Conservation (phyloP, 2,797 vertebrate genomes). For the Hipposideros larvatus region DNA sequence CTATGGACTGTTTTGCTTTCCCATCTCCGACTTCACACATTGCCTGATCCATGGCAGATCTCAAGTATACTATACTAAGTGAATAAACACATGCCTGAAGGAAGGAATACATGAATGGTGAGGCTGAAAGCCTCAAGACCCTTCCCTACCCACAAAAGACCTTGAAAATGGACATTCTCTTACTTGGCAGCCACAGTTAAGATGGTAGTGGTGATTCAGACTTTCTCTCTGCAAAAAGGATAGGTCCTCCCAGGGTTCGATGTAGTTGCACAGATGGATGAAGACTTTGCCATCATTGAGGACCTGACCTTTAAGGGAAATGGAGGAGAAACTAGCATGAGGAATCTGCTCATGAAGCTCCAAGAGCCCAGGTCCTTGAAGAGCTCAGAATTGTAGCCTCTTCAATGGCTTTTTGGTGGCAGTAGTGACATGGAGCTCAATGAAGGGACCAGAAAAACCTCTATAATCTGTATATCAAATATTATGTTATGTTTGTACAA, state of each 20-base stretch:
- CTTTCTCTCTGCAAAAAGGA: conserved; percentile 95
- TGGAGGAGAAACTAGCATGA: background rate
- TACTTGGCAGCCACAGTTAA: conserved; percentile 96
- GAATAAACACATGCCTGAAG: background rate
- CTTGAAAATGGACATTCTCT: conserved; percentile 76
- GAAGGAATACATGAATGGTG: background rate
- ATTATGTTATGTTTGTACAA: background rate
- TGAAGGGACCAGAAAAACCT: background rate
- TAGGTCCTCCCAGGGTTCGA: conserved; percentile 94
- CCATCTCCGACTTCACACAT: background rate
- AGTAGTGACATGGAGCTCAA: background rate
- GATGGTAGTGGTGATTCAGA: conserved; percentile 95
- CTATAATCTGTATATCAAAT: conserved; percentile 13
- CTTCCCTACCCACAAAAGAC: background rate
- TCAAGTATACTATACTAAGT: background rate
- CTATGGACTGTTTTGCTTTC: background rate
- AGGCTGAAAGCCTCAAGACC: background rate
- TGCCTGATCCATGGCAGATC: background rate
- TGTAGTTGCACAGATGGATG: conserved; percentile 94
- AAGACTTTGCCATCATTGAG: conserved; percentile 93
- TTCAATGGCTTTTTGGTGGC: background rate
- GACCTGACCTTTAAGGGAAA: conserved; percentile 91
- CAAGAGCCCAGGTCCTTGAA: background rate
- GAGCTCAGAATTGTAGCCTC: background rate
- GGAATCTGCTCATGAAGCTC: background rate